These are phyloP conservation scores for Epizoanthus rinbou DNA, from an alignment of 92 coral and sea anemone species.

Conservation along the genomic window DNA sequence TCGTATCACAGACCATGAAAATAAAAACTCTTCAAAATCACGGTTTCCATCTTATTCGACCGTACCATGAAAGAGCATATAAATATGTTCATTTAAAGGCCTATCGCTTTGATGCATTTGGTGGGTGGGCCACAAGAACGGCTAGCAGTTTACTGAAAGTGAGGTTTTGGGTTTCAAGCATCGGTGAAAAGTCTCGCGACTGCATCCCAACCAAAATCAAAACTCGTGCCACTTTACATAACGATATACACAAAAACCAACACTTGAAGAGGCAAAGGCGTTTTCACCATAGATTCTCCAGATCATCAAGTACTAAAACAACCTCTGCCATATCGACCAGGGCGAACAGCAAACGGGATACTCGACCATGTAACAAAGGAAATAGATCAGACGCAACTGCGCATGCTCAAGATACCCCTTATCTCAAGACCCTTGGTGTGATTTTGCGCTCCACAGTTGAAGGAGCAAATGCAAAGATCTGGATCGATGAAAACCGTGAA, in stretches of 20 bases:
- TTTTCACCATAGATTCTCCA: too few species aligned
- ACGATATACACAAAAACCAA: too few species aligned
- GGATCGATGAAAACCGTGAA: conserved; percentile 50
- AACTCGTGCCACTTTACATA: too few species aligned
- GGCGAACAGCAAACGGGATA: background rate
- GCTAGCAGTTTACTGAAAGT: conserved; percentile 58
- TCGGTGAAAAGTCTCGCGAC: conserved; percentile 2
- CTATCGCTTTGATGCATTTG: conserved; percentile 73
- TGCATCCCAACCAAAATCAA: background rate
- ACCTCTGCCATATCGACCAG: background rate
- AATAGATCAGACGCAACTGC: background rate
- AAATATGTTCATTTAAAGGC: background rate
- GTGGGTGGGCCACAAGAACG: conserved; percentile 65
- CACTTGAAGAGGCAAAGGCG: too few species aligned
- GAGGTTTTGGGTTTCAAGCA: conserved; percentile 50
- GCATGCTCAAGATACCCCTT: background rate
- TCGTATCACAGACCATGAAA: conserved; percentile 47
- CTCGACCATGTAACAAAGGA: background rate
- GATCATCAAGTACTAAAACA: background rate
- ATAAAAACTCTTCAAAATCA: conserved; percentile 55
- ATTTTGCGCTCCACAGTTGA: background rate
- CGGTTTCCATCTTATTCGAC: conserved; percentile 51
- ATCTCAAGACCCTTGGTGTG: background rate
- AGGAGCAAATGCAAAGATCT: conserved; percentile 31
- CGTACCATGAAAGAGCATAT: conserved; percentile 35